Evolutionary conservation across 2,888 invertebrate species (phyloP).

Genomic region (Crematogaster levior): DNA sequence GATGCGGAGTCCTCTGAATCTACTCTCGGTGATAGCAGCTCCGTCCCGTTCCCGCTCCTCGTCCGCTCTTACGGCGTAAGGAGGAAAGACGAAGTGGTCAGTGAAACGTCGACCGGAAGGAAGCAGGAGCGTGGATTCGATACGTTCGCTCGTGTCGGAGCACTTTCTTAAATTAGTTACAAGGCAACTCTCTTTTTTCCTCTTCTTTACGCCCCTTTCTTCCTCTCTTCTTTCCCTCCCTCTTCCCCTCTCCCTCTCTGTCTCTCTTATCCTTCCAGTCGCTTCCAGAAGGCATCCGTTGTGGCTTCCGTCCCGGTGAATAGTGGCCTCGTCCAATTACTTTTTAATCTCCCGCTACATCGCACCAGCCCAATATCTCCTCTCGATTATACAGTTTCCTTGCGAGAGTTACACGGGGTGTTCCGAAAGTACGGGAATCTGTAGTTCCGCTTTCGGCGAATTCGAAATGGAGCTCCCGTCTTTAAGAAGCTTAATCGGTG

Average conservation of each 20-base stretch:
- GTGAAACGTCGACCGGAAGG: slow-evolving; percentile 61
- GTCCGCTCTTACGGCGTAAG: neutral
- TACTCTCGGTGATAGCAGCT: slow-evolving; percentile 56
- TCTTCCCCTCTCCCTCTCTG: no score
- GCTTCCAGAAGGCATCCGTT: slow-evolving; percentile 49
- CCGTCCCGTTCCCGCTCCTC: neutral
- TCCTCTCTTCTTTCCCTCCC: neutral
- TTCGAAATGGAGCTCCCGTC: slow-evolving; percentile 12
- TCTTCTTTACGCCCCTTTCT: slow-evolving; percentile 16
- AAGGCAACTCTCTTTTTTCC: slow-evolving; percentile 39
- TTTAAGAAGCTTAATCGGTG: slow-evolving; percentile 22
- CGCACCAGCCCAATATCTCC: slow-evolving; percentile 35
- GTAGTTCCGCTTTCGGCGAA: slow-evolving; percentile 18
- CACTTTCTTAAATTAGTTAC: slow-evolving; percentile 76
- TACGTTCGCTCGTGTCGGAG: slow-evolving; percentile 62
- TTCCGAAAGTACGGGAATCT: slow-evolving; percentile 17
- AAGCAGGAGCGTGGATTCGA: slow-evolving; percentile 62
- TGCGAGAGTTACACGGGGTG: slow-evolving; percentile 35
- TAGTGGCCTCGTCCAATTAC: slow-evolving; percentile 51
- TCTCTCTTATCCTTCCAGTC: neutral
- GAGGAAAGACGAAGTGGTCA: slow-evolving; percentile 36
- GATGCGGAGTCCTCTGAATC: slow-evolving; percentile 66
- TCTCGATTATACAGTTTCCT: slow-evolving; percentile 44
- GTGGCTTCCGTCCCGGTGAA: slow-evolving; percentile 49
- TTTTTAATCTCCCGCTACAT: slow-evolving; percentile 55